Evolutionary conservation across 2,888 invertebrate genomes (phyloP).

Genomic region (Galerucella pusilla): DNA sequence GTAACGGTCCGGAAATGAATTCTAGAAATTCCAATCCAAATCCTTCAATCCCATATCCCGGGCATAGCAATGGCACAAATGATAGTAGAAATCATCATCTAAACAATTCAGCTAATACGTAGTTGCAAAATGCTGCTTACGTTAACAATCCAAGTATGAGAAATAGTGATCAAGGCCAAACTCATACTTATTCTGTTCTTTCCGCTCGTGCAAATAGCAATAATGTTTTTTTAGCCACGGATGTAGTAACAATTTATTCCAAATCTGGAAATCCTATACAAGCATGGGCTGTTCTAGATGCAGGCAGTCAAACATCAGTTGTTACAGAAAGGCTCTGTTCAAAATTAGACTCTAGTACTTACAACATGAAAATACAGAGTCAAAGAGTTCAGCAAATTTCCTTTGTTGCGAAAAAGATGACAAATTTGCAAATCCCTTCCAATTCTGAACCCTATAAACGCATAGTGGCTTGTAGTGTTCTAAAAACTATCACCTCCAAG

Average conservation of each 20-base stretch:
- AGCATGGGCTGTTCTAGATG: constrained; percentile 31
- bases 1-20: not conserved
- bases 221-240: constrained; percentile 35
- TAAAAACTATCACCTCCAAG: constrained; percentile 7
- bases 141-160: not conserved
- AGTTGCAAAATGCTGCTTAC: not conserved
- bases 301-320: constrained; percentile 37
- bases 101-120: not conserved
- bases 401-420: too few relatives aligned
- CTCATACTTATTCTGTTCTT: not conserved
- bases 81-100: not conserved
- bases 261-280: constrained; percentile 12
- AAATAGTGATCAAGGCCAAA: constrained; percentile 7
- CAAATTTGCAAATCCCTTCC: too few relatives aligned
- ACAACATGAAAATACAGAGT: too few relatives aligned
- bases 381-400: too few relatives aligned
- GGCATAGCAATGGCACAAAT: not conserved
- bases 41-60: not conserved
- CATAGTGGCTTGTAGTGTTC: constrained; percentile 2
- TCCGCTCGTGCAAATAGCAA: constrained; percentile 4
- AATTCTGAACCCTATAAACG: not conserved
- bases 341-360: not conserved
- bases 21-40: not conserved
- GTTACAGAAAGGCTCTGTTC: constrained; percentile 23
- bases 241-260: constrained; percentile 23